phyloP scores from a whole-genome alignment of 1,140 invertebrate genomes.

The Aphidius ervi region DNA sequence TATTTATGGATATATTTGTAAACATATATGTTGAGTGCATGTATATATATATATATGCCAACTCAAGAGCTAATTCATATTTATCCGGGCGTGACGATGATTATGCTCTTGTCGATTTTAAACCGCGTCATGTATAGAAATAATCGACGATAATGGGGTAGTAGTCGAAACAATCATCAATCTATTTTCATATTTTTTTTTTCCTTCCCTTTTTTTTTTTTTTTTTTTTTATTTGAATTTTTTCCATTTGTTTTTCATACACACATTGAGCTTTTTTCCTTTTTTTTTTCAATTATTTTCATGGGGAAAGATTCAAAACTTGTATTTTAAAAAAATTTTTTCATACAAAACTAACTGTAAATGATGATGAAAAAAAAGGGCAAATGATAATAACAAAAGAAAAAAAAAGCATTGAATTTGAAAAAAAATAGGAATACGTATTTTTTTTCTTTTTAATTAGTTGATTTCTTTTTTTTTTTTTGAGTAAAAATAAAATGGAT shows the following conservation, averaged over 20 bases:
- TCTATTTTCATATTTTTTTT: slow-evolving; percentile 10
- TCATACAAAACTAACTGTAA: too few species aligned
- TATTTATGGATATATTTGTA: slow-evolving; percentile 17
- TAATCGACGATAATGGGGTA: slow-evolving; percentile 14
- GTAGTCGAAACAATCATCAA: slow-evolving; percentile 12
- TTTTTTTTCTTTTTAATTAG: too few species aligned
- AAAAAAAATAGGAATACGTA: too few species aligned
- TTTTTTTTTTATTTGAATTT: background rate
- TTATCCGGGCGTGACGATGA: slow-evolving; percentile 33
- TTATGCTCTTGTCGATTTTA: slow-evolving; percentile 31
- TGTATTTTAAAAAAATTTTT: too few species aligned
- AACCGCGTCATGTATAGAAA: slow-evolving; percentile 21
- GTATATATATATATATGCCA: slow-evolving; percentile 23
- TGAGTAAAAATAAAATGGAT: background rate
- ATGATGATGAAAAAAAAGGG: too few species aligned
- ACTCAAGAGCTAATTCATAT: slow-evolving; percentile 35
- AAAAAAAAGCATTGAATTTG: too few species aligned
- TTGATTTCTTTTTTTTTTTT: background rate
- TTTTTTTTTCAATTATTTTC: background rate
- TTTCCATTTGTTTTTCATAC: background rate
- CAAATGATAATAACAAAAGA: too few species aligned
- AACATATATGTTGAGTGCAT: slow-evolving; percentile 11
- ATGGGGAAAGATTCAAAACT: background rate
- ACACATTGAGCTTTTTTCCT: background rate
- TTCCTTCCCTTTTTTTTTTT: background rate